Evolutionary conservation across 30 jellyfish, hydroid and myxozoan genomes (phyloP).

Genomic region (Phacellophora camtschatica): DNA sequence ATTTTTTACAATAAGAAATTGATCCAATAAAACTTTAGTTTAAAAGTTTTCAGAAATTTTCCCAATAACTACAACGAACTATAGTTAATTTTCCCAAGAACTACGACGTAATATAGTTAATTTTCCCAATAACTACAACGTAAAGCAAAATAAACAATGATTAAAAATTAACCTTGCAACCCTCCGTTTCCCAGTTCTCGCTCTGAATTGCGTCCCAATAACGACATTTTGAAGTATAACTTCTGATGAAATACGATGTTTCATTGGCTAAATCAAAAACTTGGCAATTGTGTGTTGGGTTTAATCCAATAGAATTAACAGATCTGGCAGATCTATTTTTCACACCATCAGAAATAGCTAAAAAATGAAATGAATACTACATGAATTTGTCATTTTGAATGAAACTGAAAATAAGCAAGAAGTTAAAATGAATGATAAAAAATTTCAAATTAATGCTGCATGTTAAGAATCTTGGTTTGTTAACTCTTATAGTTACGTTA

Average conservation of each 20-base stretch:
- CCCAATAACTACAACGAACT: no score
- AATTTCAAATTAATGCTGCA: no score
- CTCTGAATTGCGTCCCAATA: conserved; percentile 17
- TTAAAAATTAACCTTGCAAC: conserved; percentile 42
- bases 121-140: background rate
- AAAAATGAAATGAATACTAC: background rate
- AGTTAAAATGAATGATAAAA: no score
- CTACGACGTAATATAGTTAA: background rate
- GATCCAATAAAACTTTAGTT: no score
- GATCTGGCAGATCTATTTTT: background rate
- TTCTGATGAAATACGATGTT: conserved; percentile 37
- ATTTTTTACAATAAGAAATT: no score
- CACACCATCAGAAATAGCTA: conserved; percentile 13
- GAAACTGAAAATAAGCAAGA: no score
- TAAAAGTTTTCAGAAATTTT: no score
- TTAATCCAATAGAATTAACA: background rate
- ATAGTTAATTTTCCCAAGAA: no score
- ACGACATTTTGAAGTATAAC: conserved; percentile 51
- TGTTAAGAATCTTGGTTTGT: no score
- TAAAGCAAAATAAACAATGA: background rate
- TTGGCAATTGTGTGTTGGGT: conserved; percentile 32
- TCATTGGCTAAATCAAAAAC: conserved; percentile 1
- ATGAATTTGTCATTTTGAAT: no score
- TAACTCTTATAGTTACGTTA: no score
- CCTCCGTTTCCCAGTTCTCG: conserved; percentile 36